phyloP scores from a whole-genome alignment of 2,888 invertebrate genomes.

The Spodoptera exigua region DNA sequence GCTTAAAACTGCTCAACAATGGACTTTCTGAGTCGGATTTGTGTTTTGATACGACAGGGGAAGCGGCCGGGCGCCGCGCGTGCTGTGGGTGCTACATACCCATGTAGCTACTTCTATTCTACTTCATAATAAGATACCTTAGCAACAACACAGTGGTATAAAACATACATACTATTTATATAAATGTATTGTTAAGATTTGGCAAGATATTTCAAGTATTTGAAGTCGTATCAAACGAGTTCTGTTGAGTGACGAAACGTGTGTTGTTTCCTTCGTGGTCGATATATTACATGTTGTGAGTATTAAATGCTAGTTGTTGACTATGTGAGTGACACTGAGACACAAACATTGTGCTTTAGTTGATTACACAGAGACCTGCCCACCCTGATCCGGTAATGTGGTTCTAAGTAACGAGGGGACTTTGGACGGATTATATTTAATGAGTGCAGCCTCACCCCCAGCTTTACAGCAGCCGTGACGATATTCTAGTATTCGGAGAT shows the following conservation, averaged over 20 bases:
- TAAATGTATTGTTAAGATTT: too few relatives aligned
- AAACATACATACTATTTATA: too few relatives aligned
- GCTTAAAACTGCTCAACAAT: slow-evolving; percentile 51
- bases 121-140: too few relatives aligned
- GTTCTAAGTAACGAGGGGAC: slow-evolving; percentile 50
- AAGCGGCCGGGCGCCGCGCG: slow-evolving; percentile 8
- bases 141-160: too few relatives aligned
- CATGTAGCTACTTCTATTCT: too few relatives aligned
- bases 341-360: slow-evolving; percentile 30
- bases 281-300: too few relatives aligned
- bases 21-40: slow-evolving; percentile 15
- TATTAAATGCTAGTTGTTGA: too few relatives aligned
- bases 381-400: slow-evolving; percentile 52
- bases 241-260: too few relatives aligned
- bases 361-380: slow-evolving; percentile 40
- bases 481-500: slow-evolving; percentile 45
- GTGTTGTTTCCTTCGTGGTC: too few relatives aligned
- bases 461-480: slow-evolving; percentile 29
- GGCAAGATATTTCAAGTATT: too few relatives aligned
- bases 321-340: slow-evolving; percentile 4
- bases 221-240: too few relatives aligned
- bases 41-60: slow-evolving; percentile 8
- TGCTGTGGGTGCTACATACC: too few relatives aligned
- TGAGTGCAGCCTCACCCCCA: slow-evolving; percentile 45
- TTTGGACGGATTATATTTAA: slow-evolving; percentile 52